Evolutionary conservation across 2,797 vertebrate species (phyloP).

Genomic region (Huso huso): DNA sequence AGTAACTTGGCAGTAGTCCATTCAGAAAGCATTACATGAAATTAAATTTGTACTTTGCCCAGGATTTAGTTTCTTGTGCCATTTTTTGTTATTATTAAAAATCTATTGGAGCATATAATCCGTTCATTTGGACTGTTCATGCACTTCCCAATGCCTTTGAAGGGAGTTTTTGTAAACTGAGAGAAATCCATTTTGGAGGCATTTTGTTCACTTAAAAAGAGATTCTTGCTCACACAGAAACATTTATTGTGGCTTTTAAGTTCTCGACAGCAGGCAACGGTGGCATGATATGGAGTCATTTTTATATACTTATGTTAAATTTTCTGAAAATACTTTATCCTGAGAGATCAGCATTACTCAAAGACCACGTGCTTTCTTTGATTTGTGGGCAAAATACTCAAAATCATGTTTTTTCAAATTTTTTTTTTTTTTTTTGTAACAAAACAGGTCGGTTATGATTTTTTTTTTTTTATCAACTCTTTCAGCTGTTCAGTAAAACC

Average conservation of each 20-base stretch:
- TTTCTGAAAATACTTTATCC: too few species aligned
- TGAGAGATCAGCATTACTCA: too few species aligned
- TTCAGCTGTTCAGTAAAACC: too few species aligned
- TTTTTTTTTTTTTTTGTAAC: too few species aligned
- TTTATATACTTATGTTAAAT: too few species aligned
- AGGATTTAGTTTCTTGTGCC: slow-evolving; percentile 46
- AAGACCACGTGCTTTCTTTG: too few species aligned
- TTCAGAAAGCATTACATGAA: slow-evolving; percentile 48
- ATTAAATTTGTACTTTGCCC: slow-evolving; percentile 52
- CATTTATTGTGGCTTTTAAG: too few species aligned
- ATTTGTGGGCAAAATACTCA: too few species aligned
- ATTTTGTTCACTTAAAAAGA: neutral
- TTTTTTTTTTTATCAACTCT: too few species aligned
- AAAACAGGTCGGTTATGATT: neutral
- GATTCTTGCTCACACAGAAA: slow-evolving; percentile 1
- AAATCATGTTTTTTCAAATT: neutral
- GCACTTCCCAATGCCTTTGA: slow-evolving; percentile 27
- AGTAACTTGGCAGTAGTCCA: slow-evolving; percentile 45
- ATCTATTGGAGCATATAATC: slow-evolving; percentile 50
- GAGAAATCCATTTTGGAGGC: slow-evolving; percentile 18
- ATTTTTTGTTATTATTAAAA: slow-evolving; percentile 46
- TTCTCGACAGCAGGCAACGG: too few species aligned
- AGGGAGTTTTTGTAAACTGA: slow-evolving; percentile 18
- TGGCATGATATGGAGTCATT: too few species aligned
- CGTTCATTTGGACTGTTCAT: slow-evolving; percentile 30